These are phyloP conservation scores for Smithornis capensis DNA, from an alignment of 2,113 vertebrate genomes.

Conservation along the genomic window DNA sequence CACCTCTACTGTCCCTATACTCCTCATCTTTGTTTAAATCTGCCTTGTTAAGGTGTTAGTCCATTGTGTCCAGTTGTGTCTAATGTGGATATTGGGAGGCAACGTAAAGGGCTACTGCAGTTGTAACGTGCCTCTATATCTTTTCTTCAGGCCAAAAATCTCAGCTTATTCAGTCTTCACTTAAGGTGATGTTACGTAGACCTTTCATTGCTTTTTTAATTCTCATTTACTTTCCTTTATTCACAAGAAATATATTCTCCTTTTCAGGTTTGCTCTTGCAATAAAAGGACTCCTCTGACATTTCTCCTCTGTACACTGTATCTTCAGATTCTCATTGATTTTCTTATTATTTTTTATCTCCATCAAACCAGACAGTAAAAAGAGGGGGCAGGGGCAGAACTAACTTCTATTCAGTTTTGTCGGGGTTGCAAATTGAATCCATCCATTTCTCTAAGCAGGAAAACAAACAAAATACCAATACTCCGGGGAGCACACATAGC, in stretches of 20 bases:
- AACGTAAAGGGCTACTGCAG: neutral
- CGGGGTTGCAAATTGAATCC: conserved; percentile 49
- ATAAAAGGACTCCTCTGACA: neutral
- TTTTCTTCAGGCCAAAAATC: neutral
- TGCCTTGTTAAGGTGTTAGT: neutral
- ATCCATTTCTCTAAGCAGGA: conserved; percentile 56
- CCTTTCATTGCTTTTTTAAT: neutral
- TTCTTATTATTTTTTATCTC: neutral
- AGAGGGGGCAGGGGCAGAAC: neutral
- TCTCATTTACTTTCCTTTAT: conserved; percentile 16
- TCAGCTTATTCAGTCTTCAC: neutral
- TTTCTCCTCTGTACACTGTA: neutral
- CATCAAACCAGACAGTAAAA: conserved; percentile 27
- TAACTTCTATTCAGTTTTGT: conserved; percentile 7
- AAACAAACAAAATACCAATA: conserved; percentile 53
- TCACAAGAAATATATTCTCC: neutral
- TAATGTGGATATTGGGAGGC: neutral
- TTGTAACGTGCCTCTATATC: neutral
- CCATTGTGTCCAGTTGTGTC: neutral
- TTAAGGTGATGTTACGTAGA: neutral
- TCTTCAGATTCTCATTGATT: conserved; percentile 1
- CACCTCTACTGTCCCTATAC: neutral
- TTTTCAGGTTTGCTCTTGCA: neutral
- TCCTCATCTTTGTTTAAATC: neutral
- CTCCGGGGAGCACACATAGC: neutral